These are phyloP conservation scores for Sarcophaga carnaria DNA, from an alignment of 2,888 invertebrate genomes.

Conservation along the genomic window DNA sequence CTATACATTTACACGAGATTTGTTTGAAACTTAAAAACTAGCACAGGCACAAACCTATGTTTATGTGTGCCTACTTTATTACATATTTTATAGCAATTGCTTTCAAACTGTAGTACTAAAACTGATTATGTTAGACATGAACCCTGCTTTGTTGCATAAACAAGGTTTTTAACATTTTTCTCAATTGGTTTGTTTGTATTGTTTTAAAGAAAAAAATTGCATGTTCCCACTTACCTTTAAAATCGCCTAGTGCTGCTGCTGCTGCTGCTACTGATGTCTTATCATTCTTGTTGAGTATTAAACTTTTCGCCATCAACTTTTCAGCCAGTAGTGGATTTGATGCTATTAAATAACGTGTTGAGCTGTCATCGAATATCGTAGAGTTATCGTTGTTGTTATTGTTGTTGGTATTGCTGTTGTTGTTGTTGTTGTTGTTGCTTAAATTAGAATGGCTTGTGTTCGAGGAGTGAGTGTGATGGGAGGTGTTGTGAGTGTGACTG, in stretches of 20 bases:
- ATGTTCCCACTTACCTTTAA: slow-evolving; percentile 68
- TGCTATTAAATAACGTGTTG: slow-evolving; percentile 89
- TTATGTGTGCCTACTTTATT: too few species aligned
- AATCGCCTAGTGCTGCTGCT: slow-evolving; percentile 39
- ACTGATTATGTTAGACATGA: too few species aligned
- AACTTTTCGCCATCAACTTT: slow-evolving; percentile 86
- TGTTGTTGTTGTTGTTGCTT: slow-evolving; percentile 47
- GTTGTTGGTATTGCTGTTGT: slow-evolving; percentile 44
- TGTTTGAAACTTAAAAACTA: too few species aligned
- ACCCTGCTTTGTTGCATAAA: too few species aligned
- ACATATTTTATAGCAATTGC: too few species aligned
- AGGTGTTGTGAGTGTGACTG: slow-evolving; percentile 36
- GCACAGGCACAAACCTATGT: too few species aligned
- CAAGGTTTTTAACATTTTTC: too few species aligned
- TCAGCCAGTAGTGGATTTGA: slow-evolving; percentile 94
- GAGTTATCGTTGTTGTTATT: slow-evolving; percentile 51
- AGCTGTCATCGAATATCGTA: slow-evolving; percentile 76
- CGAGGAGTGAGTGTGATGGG: slow-evolving; percentile 28
- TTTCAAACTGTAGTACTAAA: too few species aligned
- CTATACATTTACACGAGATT: too few species aligned
- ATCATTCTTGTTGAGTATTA: slow-evolving; percentile 69
- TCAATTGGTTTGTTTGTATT: background rate
- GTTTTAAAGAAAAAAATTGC: background rate
- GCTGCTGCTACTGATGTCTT: slow-evolving; percentile 37
- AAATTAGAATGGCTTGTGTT: slow-evolving; percentile 56